Base-by-base conservation (phyloP, 2,113 vertebrate species). In the Daphoenositta chrysoptera region DNA sequence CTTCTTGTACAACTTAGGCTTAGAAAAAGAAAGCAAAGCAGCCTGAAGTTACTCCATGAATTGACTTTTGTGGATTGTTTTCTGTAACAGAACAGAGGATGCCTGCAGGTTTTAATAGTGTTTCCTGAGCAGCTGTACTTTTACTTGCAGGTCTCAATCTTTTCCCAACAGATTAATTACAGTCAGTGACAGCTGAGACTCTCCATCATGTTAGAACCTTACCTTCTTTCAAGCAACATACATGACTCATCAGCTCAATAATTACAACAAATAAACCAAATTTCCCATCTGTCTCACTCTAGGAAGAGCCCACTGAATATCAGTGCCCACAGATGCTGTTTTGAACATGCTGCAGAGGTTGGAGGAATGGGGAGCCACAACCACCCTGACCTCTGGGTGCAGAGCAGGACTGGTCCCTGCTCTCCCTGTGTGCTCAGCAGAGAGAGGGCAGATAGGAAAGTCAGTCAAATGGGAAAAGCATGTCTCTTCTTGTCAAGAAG, bases 231-330 rank as follows among this genome's bases (percentile, higher is more conserved):
- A 93, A 89, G 87, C 18, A 30, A 27, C 65, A 33, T 45, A 18
- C 48, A 37, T 28, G 60, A 96, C 47, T 96, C 91, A 94, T 72
- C 81, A 93, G 68, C 86, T 93, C 58, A 76, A 69, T 92, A 96
- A 96, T 95, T 93, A 84, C 70, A 69, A 58, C 30, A 92, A 95
- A 91, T 80, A 94, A 90, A 78, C 35, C 80, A 69, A 72, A 91
- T 87, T 96, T 97, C 89, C 86, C 76, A 91, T 89, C 68, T 93
- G 40, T 65, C 54, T 54, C 88, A 45, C 79, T 79, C 81, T 76
- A 89, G 95, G 50, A 27, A 84, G 35, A 96, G 70, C 61, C 22
- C 44, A 86, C 81, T 91, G 87, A 51, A 87, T 77, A 85, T 39
- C 47, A 58, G 61, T 14, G 35, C 53, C 65, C 88, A 44, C 71